Evolutionary conservation across 2,888 invertebrate species (phyloP).

Genomic region (Andricus quercusramuli): DNA sequence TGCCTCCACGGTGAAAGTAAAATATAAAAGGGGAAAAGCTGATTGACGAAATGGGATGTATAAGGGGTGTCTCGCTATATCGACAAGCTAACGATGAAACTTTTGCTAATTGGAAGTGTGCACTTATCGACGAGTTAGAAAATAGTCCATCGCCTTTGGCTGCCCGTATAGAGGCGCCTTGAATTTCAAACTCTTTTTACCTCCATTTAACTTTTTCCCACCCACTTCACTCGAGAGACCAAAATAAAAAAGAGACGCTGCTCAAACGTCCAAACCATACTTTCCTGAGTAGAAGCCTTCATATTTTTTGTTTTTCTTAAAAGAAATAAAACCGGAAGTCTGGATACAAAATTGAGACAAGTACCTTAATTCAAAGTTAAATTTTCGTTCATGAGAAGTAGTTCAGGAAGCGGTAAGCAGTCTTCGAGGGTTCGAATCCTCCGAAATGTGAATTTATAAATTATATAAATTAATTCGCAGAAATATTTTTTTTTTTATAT

Average conservation of each 20-base stretch:
- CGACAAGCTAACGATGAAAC: constrained; percentile 29
- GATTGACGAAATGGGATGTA: constrained; percentile 19
- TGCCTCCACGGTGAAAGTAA: constrained; percentile 63
- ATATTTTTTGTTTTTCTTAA: background rate
- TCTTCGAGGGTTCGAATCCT: too few species aligned
- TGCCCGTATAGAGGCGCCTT: background rate
- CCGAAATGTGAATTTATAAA: too few species aligned
- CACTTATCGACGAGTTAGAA: constrained; percentile 11
- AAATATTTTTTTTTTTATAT: too few species aligned
- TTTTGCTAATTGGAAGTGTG: constrained; percentile 22
- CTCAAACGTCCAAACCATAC: background rate
- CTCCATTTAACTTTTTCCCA: constrained; percentile 7
- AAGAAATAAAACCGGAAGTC: too few species aligned
- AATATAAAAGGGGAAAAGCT: constrained; percentile 23
- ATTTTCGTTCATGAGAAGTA: background rate
- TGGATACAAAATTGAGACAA: too few species aligned
- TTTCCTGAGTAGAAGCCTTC: background rate
- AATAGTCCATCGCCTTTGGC: background rate
- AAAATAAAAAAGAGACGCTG: background rate
- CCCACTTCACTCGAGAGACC: background rate
- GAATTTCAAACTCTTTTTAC: constrained; percentile 12
- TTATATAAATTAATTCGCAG: too few species aligned
- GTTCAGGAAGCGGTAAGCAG: too few species aligned
- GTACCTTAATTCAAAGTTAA: background rate
- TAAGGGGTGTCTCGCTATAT: constrained; percentile 2